Percentiles rank a stretch among this genome's conserved stretches.
These are phyloP conservation scores for Erethizon dorsatum DNA, from an alignment of 2,797 vertebrate genomes.

Conservation along the genomic window DNA sequence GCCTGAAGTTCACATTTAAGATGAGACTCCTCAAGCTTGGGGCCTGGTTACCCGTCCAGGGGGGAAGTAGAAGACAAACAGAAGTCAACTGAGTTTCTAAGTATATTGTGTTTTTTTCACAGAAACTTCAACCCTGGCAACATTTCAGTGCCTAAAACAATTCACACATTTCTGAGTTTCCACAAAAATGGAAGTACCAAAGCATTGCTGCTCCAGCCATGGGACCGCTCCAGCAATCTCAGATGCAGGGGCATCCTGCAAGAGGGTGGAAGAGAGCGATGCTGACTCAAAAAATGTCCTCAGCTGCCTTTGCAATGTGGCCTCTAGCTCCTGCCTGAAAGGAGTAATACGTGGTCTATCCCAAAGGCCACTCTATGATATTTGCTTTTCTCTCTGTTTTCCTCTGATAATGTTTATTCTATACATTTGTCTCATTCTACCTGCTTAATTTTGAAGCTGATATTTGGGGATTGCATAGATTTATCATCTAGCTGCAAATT, in stretches of 20 bases:
- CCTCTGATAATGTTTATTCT: neutral
- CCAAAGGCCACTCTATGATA: neutral
- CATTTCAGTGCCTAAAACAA: conserved; percentile 15
- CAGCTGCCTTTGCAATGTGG: neutral
- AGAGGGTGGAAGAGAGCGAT: neutral
- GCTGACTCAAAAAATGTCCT: neutral
- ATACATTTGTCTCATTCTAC: neutral
- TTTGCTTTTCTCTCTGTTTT: neutral
- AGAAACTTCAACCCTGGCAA: conserved; percentile 34
- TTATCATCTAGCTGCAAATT: neutral
- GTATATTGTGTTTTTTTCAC: conserved; percentile 1
- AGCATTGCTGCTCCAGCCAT: neutral
- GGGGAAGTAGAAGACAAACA: neutral
- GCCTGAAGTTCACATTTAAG: conserved; percentile 65
- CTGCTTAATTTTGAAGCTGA: neutral
- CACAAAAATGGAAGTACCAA: neutral
- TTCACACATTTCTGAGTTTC: neutral
- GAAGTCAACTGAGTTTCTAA: neutral
- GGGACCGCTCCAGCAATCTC: neutral
- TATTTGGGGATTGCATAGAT: neutral
- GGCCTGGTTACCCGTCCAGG: neutral
- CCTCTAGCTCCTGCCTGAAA: neutral
- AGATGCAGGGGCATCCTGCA: neutral
- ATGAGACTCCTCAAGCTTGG: conserved; percentile 6
- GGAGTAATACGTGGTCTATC: neutral